A percentile compares a stretch with the other conserved stretches of the same genome.
phyloP scores from a whole-genome alignment of 23 tunicate species.

The Trididemnum miniatum region DNA sequence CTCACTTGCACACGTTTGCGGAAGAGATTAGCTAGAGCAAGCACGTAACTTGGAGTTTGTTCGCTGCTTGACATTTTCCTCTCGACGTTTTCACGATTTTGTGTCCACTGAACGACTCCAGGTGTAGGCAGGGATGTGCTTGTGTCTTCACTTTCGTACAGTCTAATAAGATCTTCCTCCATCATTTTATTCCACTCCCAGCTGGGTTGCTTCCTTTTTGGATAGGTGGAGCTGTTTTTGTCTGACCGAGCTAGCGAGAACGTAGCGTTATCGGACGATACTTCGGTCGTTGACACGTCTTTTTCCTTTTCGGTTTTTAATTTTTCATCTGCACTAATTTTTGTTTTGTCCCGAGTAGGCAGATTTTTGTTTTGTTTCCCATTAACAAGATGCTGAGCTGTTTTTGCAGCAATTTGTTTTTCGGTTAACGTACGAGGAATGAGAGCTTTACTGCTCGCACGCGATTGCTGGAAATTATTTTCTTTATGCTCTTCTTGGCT shows the following conservation, averaged over 20 bases:
- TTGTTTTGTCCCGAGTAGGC: background rate
- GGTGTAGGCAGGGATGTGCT: constrained; percentile 18
- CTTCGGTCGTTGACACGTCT: background rate
- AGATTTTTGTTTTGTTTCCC: background rate
- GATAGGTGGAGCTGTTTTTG: background rate
- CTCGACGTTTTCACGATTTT: constrained; percentile 43
- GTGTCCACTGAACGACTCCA: background rate
- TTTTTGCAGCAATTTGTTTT: background rate
- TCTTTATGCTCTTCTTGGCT: background rate
- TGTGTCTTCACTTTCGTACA: constrained; percentile 57
- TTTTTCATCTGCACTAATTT: background rate
- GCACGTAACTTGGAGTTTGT: constrained; percentile 68
- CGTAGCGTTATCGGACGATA: background rate
- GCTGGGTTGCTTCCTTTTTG: background rate
- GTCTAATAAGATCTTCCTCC: constrained; percentile 45
- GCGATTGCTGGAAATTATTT: background rate
- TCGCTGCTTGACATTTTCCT: constrained; percentile 40
- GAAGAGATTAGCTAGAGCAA: constrained; percentile 63
- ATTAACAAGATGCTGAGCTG: background rate
- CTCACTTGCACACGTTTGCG: constrained; percentile 58
- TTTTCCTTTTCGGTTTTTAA: too few species aligned
- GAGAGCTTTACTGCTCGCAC: background rate
- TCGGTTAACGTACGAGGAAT: background rate
- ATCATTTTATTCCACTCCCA: constrained; percentile 55
- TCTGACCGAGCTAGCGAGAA: background rate